Percentiles rank a stretch among this genome's conserved stretches.
Evolutionary conservation across 2,113 vertebrate species (phyloP).

Genomic region (Tor tambroides): DNA sequence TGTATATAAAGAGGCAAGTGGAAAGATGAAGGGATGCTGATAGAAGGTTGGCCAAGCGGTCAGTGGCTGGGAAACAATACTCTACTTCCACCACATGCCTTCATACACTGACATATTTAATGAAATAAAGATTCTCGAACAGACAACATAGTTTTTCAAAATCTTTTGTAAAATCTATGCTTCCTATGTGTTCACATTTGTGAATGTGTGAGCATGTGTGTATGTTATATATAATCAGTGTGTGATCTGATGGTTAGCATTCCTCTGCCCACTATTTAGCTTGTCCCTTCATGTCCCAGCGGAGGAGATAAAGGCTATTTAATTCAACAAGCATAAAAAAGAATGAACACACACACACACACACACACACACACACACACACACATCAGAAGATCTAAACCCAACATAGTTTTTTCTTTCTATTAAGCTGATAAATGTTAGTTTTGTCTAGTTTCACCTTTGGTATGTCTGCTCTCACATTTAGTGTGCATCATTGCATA

Average conservation of each 20-base stretch:
- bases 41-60: not conserved
- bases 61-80: not conserved
- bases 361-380: conserved; percentile 6
- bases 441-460: conserved; percentile 18
- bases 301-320: conserved; percentile 2
- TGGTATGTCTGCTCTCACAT: conserved; percentile 10
- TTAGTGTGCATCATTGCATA: not conserved
- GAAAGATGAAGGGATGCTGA: conserved; percentile 9
- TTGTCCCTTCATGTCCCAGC: conserved; percentile 24
- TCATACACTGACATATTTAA: not conserved
- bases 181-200: not conserved
- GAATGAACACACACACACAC: not conserved
- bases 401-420: not conserved
- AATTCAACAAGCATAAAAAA: conserved; percentile 17
- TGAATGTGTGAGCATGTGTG: not conserved
- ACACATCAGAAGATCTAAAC: conserved; percentile 21
- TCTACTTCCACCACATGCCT: not conserved
- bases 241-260: conserved; percentile 26
- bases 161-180: not conserved
- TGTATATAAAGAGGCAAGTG: not conserved
- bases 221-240: conserved; percentile 11
- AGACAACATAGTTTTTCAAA: not conserved
- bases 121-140: not conserved
- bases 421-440: not conserved
- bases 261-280: conserved; percentile 24